Conservation (phyloP, 1,140 invertebrate species). For the Drosophila aff. region DNA sequence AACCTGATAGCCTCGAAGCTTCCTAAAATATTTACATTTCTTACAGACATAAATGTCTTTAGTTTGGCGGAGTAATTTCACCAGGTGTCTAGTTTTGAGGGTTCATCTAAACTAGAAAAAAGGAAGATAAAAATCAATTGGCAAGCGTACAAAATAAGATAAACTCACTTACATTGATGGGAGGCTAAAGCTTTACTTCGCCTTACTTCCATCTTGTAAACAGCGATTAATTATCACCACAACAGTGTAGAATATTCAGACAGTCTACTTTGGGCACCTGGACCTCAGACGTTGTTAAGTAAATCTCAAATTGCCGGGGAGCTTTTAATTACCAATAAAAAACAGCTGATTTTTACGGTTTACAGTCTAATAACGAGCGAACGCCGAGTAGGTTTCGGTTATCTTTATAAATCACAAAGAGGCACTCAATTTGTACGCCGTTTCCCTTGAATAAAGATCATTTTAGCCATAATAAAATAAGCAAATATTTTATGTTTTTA, state of each 20-base stretch:
- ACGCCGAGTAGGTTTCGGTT: not conserved
- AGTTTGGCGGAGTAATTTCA: constrained; percentile 2
- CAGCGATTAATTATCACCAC: not conserved
- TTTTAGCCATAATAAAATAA: too few relatives aligned
- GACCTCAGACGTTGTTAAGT: constrained; percentile 13
- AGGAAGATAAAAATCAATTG: not conserved
- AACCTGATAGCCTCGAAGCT: constrained; percentile 14
- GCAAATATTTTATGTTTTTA: too few relatives aligned
- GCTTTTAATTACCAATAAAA: not conserved
- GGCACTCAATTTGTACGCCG: not conserved
- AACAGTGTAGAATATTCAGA: not conserved
- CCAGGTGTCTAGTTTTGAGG: not conserved
- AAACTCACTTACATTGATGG: not conserved
- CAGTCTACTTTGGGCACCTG: not conserved
- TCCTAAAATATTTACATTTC: constrained; percentile 6
- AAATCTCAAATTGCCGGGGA: not conserved
- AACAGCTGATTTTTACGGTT: constrained; percentile 1
- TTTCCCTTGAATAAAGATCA: not conserved
- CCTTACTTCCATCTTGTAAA: constrained; percentile 6
- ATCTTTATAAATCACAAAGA: not conserved
- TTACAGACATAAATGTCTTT: constrained; percentile 11
- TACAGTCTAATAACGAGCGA: not conserved
- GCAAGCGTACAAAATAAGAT: not conserved
- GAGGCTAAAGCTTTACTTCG: not conserved
- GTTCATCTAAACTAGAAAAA: not conserved